Evolutionary conservation across 2,797 vertebrate species (phyloP), one percentile per base, ranked within the genome.

Genomic region (Molossus molossus): DNA sequence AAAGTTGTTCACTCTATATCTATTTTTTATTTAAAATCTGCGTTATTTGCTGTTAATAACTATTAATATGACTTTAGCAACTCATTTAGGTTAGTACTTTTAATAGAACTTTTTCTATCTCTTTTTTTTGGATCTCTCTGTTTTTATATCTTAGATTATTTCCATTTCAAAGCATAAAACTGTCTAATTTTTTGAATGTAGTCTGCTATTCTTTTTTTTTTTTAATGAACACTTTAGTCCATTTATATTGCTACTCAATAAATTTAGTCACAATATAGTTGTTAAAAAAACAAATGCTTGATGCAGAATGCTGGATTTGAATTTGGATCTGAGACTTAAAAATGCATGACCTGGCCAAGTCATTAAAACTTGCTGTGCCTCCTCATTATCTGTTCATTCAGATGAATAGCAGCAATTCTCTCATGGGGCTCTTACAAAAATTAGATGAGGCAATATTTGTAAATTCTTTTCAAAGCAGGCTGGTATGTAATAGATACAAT

Each of bases 371-470:
- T 94, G 89, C 12, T 45, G 6, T 84, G 58, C 25, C 9, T 70
- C 11, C n/a, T 93, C 9, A 60, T 93, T 76, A 37, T 72, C 29
- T 93, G 50, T 18, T 70, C 69, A 70, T 50, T 90, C 67, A 33
- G 21, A 67, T 73, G 87, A 72, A 80, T 50, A 90, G 23, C 25
- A 73, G 57, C 5, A 79, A 27, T 62, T 62, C 3, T 86, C 6
- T 90, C 13, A 27, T 13, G 27, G 6, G 27, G 3, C 6, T 92
- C n/a, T 69, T 90, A 10, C 69, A 25, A 92, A 89, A 37, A 93
- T 90, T 75, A 79, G 90, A 73, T 75, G 10, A 90, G 7, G 37
- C 79, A 82, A 67, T 62, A 73, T 93, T 90, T n/a, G 6, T 76
- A 93, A 87, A 87, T 62, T 77, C 5, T 87, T 76, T 77, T 3